phyloP scores from a whole-genome alignment of 2,797 vertebrate species.

The Gymnoscopelus braueri region DNA sequence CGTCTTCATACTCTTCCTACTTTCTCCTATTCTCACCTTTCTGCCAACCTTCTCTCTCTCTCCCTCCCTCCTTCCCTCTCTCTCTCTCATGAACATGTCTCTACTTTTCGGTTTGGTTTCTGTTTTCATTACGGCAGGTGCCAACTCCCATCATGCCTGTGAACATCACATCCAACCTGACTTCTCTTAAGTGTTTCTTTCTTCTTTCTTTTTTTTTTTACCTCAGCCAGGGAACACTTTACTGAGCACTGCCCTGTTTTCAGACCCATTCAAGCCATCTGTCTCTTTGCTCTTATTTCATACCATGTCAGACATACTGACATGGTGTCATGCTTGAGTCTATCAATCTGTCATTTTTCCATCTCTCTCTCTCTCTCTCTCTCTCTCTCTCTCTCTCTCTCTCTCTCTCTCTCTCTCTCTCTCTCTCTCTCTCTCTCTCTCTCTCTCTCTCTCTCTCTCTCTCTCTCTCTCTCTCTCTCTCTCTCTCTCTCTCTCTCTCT shows the following conservation, averaged over 20 bases:
- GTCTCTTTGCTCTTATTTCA: neutral
- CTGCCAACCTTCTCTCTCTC: neutral
- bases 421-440: neutral
- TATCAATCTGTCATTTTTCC: neutral
- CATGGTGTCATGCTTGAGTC: neutral
- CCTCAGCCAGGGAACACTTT: neutral
- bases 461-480: neutral
- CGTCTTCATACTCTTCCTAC: conserved; percentile 12
- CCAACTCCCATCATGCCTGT: too few relatives aligned
- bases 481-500: neutral
- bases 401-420: neutral
- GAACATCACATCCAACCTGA: too few relatives aligned
- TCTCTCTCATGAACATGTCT: neutral
- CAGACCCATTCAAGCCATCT: neutral
- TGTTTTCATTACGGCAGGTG: neutral
- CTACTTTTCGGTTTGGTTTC: neutral
- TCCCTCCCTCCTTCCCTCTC: neutral
- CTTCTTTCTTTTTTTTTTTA: neutral
- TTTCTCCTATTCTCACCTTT: neutral
- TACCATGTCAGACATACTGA: neutral
- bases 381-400: neutral
- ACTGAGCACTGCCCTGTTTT: too few relatives aligned
- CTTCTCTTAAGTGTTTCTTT: neutral
- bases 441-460: neutral
- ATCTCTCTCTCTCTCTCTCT: neutral